Evolutionary conservation across 2,888 invertebrate species (phyloP).

Genomic region (Cantharis rufa): DNA sequence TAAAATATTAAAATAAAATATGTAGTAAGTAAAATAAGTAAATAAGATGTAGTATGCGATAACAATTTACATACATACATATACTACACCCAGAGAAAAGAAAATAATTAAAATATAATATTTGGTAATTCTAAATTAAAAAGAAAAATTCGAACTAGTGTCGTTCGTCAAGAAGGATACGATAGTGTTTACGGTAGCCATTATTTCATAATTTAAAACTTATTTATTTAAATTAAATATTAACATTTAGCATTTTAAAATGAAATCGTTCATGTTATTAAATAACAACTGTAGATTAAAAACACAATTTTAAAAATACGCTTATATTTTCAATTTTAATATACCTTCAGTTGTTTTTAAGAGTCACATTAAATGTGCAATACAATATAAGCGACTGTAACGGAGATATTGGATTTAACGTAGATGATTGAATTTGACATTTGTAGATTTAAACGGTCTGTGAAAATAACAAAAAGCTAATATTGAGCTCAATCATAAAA

Average conservation of each 20-base stretch:
- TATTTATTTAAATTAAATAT: neutral
- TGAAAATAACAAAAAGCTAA: slow-evolving; percentile 49
- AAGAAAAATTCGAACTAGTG: no score
- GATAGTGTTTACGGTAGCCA: no score
- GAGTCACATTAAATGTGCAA: slow-evolving; percentile 1
- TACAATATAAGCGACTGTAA: slow-evolving; percentile 22
- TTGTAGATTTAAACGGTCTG: slow-evolving; percentile 46
- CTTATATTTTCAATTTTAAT: neutral
- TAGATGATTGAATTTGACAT: slow-evolving; percentile 43
- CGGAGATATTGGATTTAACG: slow-evolving; percentile 27
- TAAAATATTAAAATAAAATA: no score
- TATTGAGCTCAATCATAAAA: slow-evolving; percentile 46
- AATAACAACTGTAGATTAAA: neutral
- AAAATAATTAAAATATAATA: no score
- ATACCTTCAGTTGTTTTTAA: neutral
- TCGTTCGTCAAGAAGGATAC: no score
- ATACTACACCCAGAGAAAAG: no score
- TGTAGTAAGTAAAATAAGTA: no score
- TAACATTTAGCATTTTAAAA: neutral
- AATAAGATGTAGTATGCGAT: no score
- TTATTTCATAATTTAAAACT: neutral
- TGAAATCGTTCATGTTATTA: neutral
- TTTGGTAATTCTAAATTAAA: no score
- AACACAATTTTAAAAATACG: neutral
- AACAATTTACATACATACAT: no score